These are phyloP conservation scores for Tethya wilhelma DNA, from an alignment of 37 sponge, comb jelly and placozoan species.

Conservation along the genomic window DNA sequence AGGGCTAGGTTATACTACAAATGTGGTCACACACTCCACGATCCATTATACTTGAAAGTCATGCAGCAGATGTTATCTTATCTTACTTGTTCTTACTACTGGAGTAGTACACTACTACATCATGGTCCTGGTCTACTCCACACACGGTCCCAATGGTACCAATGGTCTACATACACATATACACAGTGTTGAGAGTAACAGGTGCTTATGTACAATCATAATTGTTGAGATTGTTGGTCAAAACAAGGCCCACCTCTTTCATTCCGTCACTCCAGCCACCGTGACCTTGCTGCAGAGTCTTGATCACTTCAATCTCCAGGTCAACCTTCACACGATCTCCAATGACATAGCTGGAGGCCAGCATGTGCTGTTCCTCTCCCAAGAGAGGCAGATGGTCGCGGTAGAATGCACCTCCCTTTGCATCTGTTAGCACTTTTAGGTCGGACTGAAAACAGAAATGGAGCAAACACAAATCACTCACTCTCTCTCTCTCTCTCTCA, in stretches of 20 bases:
- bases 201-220: neutral
- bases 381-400: constrained; percentile 83
- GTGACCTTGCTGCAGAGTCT: constrained; percentile 68
- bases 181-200: neutral
- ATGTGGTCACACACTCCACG: no score
- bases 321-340: constrained; percentile 75
- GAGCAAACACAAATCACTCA: neutral
- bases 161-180: constrained; percentile 41
- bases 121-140: constrained; percentile 75
- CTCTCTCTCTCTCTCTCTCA: neutral
- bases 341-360: constrained; percentile 12
- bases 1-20: neutral
- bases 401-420: constrained; percentile 71
- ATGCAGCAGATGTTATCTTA: no score
- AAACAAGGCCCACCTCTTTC: constrained; percentile 74
- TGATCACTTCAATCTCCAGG: constrained; percentile 50
- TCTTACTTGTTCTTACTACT: constrained; percentile 31
- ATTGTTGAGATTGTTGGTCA: neutral
- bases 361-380: constrained; percentile 57
- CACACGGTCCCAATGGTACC: constrained; percentile 65
- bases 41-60: no score
- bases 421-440: constrained; percentile 69
- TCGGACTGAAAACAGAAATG: constrained; percentile 60
- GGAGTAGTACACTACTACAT: constrained; percentile 77
- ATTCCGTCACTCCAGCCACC: constrained; percentile 88